Base-by-base conservation (phyloP, 2,797 vertebrate genomes). In the Serranus cabrilla region DNA sequence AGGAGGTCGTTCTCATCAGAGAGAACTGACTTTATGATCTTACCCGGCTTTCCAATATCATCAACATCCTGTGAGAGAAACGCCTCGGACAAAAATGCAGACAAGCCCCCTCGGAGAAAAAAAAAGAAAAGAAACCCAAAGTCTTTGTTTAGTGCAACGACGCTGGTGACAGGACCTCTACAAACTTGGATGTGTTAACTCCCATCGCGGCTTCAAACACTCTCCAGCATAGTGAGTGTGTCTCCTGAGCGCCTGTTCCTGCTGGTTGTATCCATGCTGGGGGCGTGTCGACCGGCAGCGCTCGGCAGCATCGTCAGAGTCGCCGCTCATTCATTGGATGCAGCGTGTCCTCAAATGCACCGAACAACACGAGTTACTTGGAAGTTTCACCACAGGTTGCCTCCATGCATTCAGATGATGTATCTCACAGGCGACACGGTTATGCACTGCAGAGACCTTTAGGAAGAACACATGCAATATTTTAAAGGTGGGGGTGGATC, bases 231-330 rank as follows among this genome's bases (percentile, higher is more conserved):
- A 82, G 90, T 73, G 95, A 95, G 95, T 91, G 95, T 88, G 95
- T 93, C 91, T 95, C 88, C 88, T 6, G 86, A 88, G 92, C 90
- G 88, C 90, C 92, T 90, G 94, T 89, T 93, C 93, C 80, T 91
- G 95, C 94, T 83, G 93, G 83, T 90, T 90, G 93, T 94, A 94
- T 93, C 95, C 95, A 94, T 87, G 93, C 94, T 92, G 96, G 96
- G 96, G 97, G 97, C 94, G 97, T 94, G 97, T 90, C 92, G 86
- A 80, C 86, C 93, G 88, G 85, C 87, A 94, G 96, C 95, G 95
- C 95, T 94, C 94, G 92, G 93, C 70, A 69, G 91, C 94, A 92
- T 92, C 96, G 96, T 96, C 96, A 96, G 89, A 66, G 74, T 6
- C 52, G 76, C 75, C 70, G 85, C 84, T 62, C 85, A 34, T 61